Conservation (phyloP, 2,888 invertebrate species). For the Tenthredo scrophulariae region DNA sequence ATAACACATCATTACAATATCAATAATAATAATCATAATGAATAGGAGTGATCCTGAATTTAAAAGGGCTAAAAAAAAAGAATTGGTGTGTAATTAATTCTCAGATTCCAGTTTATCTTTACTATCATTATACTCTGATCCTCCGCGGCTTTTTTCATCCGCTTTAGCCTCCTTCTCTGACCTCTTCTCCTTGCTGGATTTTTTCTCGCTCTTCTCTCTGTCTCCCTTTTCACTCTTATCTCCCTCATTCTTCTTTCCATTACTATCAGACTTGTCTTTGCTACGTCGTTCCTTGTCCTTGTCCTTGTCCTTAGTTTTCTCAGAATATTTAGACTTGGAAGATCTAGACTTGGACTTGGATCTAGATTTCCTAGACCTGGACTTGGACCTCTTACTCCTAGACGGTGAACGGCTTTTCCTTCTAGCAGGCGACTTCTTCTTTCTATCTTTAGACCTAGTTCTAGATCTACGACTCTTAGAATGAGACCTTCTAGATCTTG, state of each 20-base stretch:
- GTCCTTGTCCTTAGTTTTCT: conserved; percentile 74
- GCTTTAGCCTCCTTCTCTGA: conserved; percentile 69
- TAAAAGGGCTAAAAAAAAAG: not conserved
- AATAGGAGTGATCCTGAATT: conserved; percentile 2
- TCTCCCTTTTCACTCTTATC: conserved; percentile 66
- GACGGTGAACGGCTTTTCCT: conserved; percentile 76
- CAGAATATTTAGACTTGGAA: conserved; percentile 76
- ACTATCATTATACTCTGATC: conserved; percentile 64
- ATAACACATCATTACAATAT: not conserved
- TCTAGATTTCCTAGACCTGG: conserved; percentile 77
- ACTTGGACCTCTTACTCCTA: conserved; percentile 82
- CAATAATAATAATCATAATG: not conserved
- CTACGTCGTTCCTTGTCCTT: conserved; percentile 68
- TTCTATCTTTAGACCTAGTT: conserved; percentile 75
- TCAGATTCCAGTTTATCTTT: conserved; percentile 68
- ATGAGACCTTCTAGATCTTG: conserved; percentile 73
- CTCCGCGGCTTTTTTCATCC: conserved; percentile 67
- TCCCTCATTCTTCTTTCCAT: conserved; percentile 75
- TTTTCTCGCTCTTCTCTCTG: conserved; percentile 70
- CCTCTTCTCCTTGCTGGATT: conserved; percentile 70
- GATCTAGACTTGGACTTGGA: conserved; percentile 78
- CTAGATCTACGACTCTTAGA: conserved; percentile 76
- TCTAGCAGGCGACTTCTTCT: conserved; percentile 69
- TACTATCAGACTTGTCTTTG: conserved; percentile 72
- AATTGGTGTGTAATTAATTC: conserved; percentile 59